Conservation (phyloP, 35 echinoderm and acorn worm genomes). For the Strongylocentrotus purpuratus region DNA sequence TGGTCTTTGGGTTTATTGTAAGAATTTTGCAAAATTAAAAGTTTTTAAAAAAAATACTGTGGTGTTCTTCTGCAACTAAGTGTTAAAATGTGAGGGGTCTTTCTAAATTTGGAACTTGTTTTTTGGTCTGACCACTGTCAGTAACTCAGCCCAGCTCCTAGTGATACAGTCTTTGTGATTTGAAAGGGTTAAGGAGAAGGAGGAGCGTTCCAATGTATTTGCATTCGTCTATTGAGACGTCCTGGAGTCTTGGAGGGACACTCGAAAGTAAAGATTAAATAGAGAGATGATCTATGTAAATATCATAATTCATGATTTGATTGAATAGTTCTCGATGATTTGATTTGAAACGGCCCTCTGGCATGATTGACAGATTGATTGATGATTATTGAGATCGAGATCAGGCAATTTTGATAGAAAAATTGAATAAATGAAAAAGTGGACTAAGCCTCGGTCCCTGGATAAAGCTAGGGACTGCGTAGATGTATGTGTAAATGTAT, state of each 20-base stretch:
- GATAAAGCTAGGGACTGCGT: neutral
- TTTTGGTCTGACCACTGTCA: too few species aligned
- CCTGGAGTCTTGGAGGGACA: neutral
- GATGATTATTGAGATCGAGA: neutral
- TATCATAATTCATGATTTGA: conserved; percentile 36
- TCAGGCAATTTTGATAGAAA: neutral
- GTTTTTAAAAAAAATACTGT: neutral
- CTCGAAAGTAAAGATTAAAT: conserved; percentile 12
- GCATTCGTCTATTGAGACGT: neutral
- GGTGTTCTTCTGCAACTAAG: neutral
- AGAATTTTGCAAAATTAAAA: too few species aligned
- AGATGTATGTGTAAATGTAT: neutral
- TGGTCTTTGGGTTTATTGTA: too few species aligned
- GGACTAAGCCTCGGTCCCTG: neutral
- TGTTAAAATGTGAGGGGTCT: too few species aligned
- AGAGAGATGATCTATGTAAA: conserved; percentile 2
- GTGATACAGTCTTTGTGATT: neutral
- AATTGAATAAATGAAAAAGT: neutral
- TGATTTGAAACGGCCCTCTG: conserved; percentile 15
- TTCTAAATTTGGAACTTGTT: too few species aligned
- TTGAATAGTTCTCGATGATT: conserved; percentile 21
- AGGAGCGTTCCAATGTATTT: neutral
- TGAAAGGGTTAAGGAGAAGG: neutral
- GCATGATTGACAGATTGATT: neutral
- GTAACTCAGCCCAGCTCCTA: too few species aligned